Evolutionary conservation across 2,113 vertebrate species (phyloP).

Genomic region (Phalacrocorax aristotelis): DNA sequence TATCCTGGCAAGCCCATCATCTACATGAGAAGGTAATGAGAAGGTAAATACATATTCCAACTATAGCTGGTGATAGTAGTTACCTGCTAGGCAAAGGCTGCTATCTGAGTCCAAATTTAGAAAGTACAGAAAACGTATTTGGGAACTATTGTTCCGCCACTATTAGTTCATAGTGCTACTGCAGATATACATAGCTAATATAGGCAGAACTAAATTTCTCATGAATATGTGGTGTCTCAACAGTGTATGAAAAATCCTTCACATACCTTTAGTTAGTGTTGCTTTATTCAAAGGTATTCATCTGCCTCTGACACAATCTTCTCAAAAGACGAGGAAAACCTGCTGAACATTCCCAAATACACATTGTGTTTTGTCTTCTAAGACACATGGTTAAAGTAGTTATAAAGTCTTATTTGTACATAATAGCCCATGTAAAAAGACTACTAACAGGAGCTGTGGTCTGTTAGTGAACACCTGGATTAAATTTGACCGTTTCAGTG

Average conservation of each 20-base stretch:
- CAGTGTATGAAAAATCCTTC: not conserved
- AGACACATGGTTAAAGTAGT: not conserved
- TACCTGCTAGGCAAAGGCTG: not conserved
- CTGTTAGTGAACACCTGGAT: constrained; percentile 12
- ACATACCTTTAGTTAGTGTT: not conserved
- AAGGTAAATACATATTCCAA: not conserved
- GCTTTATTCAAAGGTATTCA: not conserved
- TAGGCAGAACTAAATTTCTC: not conserved
- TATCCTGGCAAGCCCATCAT: not conserved
- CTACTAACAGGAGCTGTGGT: not conserved
- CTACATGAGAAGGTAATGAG: not conserved
- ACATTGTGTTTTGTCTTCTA: not conserved
- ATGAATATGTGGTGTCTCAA: not conserved
- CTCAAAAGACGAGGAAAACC: not conserved
- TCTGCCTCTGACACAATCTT: not conserved
- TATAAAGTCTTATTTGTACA: not conserved
- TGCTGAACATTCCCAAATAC: not conserved
- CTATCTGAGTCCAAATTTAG: not conserved
- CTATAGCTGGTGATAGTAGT: not conserved
- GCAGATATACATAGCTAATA: not conserved
- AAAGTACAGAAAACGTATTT: not conserved
- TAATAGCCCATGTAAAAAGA: not conserved
- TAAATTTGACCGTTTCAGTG: constrained; percentile 27
- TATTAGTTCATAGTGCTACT: not conserved
- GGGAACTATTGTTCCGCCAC: not conserved